Evolutionary conservation across 64 coral and sea anemone genomes (phyloP).

Genomic region (Cladopsammia gracilis): DNA sequence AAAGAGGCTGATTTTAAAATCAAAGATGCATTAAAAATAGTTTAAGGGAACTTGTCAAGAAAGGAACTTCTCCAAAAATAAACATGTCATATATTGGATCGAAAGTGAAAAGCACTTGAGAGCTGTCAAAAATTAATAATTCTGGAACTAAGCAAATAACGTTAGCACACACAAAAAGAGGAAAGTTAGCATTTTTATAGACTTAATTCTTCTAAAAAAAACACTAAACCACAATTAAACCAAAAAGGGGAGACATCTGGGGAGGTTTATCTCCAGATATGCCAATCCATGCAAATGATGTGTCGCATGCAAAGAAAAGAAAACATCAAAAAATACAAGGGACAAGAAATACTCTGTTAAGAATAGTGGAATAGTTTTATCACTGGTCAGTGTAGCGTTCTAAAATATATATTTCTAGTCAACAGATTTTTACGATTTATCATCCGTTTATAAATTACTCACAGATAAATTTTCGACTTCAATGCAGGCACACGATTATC

Average conservation of each 20-base stretch:
- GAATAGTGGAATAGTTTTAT: not conserved
- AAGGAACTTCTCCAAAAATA: not conserved
- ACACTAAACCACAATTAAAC: not conserved
- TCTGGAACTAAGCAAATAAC: not conserved
- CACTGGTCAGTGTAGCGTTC: not conserved
- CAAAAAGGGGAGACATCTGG: not conserved
- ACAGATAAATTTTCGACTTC: not conserved
- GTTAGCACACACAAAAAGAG: not conserved
- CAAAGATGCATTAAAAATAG: no score
- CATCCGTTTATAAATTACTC: not conserved
- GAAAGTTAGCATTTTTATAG: not conserved
- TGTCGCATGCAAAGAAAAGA: not conserved
- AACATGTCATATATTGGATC: constrained; percentile 3
- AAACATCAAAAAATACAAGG: not conserved
- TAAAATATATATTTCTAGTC: not conserved
- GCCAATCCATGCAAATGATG: not conserved
- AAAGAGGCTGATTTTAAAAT: no score
- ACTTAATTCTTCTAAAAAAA: not conserved
- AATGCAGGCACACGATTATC: no score
- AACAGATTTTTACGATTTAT: not conserved
- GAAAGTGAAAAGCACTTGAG: constrained; percentile 4
- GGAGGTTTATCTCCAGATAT: not conserved
- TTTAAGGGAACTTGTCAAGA: not conserved
- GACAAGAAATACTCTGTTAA: not conserved
- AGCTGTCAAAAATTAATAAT: not conserved